phyloP scores from a whole-genome alignment of 2,113 vertebrate species.

The Gambusia holbrooki region DNA sequence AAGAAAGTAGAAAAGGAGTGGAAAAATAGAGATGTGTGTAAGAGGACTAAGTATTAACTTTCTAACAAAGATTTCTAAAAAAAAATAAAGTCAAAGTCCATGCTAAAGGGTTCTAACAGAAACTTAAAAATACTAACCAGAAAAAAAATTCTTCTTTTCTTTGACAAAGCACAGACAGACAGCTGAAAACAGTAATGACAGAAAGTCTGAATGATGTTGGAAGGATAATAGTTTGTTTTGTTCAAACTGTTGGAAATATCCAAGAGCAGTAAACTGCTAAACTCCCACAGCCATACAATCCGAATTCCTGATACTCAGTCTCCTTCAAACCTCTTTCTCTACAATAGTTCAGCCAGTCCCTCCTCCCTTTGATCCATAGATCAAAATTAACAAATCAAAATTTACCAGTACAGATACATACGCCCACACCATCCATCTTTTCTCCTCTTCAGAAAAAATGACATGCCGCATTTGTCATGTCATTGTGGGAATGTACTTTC shows the following conservation, averaged over 20 bases:
- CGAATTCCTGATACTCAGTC: slow-evolving; percentile 26
- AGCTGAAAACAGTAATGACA: slow-evolving; percentile 26
- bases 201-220: slow-evolving; percentile 8
- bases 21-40: slow-evolving; percentile 57
- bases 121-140: slow-evolving; percentile 55
- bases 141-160: slow-evolving; percentile 19
- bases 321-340: slow-evolving; percentile 16
- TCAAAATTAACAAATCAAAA: slow-evolving; percentile 45
- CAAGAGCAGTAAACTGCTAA: slow-evolving; percentile 5
- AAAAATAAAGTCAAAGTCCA: slow-evolving; percentile 66
- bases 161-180: slow-evolving; percentile 8
- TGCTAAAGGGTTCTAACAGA: slow-evolving; percentile 54
- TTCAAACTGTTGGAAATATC: slow-evolving; percentile 15
- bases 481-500: slow-evolving; percentile 18
- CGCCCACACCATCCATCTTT: slow-evolving; percentile 18
- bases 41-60: slow-evolving; percentile 32
- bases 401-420: slow-evolving; percentile 5
- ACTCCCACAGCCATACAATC: slow-evolving; percentile 6
- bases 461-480: slow-evolving; percentile 37
- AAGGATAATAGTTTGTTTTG: slow-evolving; percentile 8
- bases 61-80: slow-evolving; percentile 63
- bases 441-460: slow-evolving; percentile 23
- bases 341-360: background rate
- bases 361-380: slow-evolving; percentile 3
- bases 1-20: slow-evolving; percentile 47